Evolutionary conservation across 2,113 vertebrate genomes (phyloP).

Genomic region (Lasiurus cinereus): DNA sequence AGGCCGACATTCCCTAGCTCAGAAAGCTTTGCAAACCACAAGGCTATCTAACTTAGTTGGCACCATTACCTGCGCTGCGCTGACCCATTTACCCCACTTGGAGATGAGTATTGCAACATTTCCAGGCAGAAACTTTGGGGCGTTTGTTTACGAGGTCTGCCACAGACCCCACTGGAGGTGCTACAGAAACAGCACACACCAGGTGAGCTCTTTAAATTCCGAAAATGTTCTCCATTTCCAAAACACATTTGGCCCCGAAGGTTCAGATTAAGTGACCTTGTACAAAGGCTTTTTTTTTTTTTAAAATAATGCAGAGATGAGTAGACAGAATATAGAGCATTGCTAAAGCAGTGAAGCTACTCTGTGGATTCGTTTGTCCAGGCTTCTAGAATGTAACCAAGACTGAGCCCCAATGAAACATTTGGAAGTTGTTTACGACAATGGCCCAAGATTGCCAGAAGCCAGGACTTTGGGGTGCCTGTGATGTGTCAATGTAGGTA

Average conservation of each 20-base stretch:
- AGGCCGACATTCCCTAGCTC: slow-evolving; percentile 42
- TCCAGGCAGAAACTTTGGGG: background rate
- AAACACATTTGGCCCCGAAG: slow-evolving; percentile 41
- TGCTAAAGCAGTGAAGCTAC: background rate
- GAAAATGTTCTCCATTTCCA: slow-evolving; percentile 56
- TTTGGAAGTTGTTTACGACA: no score
- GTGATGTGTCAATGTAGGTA: background rate
- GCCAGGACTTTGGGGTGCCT: background rate
- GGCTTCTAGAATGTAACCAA: slow-evolving; percentile 18
- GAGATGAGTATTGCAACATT: slow-evolving; percentile 48
- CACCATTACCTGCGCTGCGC: slow-evolving; percentile 22
- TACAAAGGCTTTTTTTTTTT: background rate
- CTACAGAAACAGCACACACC: slow-evolving; percentile 18
- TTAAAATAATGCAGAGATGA: background rate
- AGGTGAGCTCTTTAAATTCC: slow-evolving; percentile 56
- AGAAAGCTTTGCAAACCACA: slow-evolving; percentile 15
- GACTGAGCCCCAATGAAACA: background rate
- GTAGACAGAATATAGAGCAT: background rate
- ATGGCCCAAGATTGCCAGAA: no score
- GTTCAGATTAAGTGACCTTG: slow-evolving; percentile 24
- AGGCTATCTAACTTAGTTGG: slow-evolving; percentile 26
- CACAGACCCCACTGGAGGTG: background rate
- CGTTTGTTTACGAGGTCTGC: background rate
- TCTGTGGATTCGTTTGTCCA: background rate
- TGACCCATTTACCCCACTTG: slow-evolving; percentile 35